phyloP scores from a whole-genome alignment of 2,113 vertebrate species.

The Struthio camelus region DNA sequence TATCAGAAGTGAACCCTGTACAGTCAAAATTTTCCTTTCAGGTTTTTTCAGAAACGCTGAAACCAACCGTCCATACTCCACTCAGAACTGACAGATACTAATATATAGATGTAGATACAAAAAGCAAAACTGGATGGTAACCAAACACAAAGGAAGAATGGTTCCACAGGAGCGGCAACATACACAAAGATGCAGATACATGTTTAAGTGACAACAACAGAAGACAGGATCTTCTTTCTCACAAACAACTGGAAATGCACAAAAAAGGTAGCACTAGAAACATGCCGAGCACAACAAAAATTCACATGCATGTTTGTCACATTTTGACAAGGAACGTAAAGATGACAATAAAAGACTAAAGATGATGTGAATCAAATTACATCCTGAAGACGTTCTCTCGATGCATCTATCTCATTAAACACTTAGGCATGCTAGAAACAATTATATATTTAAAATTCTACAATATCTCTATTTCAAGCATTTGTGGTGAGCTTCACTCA shows the following conservation, averaged over 20 bases:
- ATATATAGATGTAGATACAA: not conserved
- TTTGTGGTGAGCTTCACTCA: not conserved
- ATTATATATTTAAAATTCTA: not conserved
- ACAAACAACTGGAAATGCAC: not conserved
- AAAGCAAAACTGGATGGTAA: not conserved
- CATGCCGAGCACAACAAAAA: not conserved
- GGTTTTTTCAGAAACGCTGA: not conserved
- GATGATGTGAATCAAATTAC: not conserved
- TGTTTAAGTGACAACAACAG: not conserved
- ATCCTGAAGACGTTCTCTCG: not conserved
- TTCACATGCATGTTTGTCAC: not conserved
- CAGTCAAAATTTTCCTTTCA: not conserved
- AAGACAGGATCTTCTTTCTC: not conserved
- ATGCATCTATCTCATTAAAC: not conserved
- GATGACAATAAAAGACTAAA: not conserved
- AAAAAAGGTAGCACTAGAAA: not conserved
- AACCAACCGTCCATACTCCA: not conserved
- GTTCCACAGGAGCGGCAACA: not conserved
- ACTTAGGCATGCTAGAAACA: not conserved
- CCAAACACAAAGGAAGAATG: not conserved
- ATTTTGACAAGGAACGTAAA: constrained; percentile 12
- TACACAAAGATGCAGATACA: not conserved
- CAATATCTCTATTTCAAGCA: not conserved
- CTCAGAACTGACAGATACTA: not conserved
- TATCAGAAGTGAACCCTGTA: not conserved